A percentile compares a stretch with the other conserved stretches of the same genome.
Conservation (phyloP, 2,113 vertebrate species). For the Chloroceryle aenea region DNA sequence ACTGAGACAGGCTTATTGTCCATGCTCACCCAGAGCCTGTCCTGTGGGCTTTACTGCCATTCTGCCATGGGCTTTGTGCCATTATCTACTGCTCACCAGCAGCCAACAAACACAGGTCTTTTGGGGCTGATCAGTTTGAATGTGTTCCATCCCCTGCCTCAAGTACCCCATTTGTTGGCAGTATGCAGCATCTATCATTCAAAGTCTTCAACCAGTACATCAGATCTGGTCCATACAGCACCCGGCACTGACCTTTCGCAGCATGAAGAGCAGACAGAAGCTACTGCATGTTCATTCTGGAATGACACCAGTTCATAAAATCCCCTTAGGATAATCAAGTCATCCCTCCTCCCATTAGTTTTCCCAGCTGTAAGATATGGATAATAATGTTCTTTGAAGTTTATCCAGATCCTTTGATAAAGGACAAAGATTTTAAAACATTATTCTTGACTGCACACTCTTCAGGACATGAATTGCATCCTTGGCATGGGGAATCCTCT, state of each 20-base stretch:
- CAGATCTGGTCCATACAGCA: neutral
- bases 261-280: neutral
- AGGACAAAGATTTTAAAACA: conserved; percentile 30
- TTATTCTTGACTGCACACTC: conserved; percentile 6
- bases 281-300: neutral
- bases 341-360: neutral
- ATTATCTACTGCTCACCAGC: neutral
- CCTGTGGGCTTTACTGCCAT: neutral
- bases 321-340: neutral
- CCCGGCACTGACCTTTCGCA: neutral
- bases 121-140: neutral
- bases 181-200: neutral
- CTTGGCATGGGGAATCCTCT: conserved; percentile 25
- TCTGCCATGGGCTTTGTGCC: neutral
- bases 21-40: neutral
- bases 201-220: neutral
- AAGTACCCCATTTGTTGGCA: neutral
- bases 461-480: neutral
- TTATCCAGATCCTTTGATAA: neutral
- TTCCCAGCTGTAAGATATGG: conserved; percentile 6
- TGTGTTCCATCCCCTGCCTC: neutral
- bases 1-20: neutral
- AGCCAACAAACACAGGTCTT: neutral
- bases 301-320: neutral
- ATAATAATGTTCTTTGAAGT: conserved; percentile 24